Base-by-base conservation (phyloP, 2,888 invertebrate genomes). In the Empis stercorea region DNA sequence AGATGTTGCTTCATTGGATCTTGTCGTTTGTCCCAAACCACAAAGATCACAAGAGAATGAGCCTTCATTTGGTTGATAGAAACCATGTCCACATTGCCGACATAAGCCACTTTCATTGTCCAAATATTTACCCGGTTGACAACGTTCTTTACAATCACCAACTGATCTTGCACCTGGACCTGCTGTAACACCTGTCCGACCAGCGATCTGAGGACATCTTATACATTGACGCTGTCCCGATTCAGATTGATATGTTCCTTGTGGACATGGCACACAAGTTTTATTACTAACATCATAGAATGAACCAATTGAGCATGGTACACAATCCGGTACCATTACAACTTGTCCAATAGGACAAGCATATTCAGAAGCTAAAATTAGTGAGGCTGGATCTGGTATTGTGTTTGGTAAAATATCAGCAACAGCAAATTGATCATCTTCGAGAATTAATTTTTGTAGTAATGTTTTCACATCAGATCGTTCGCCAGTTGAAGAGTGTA, bases 261-360 rank as follows among this genome's bases (percentile, higher is more conserved):
- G 73, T 1, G 87, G 84, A 60, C 95, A 95, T 20, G 86, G 80
- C 39, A 81, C 72, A 64, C 95, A 95, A 15, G 80, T 76, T 59
- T 84, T 82, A 50, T 81, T 82, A 5, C 78, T 77, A 39, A 78
- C 76, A 54, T 89, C 80, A 62, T 85, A 87, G 73, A 75, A 93
- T 1, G 89, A 89, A 51, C 95, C 95, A 52, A 92, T 81, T 14
- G 93, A 84, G 65, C 95, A 95, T 20, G 92, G 87, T 47, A 93
- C 94, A 69, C 95, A 95, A 63, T 91, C 86, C 46, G 92, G 89
- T 39, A 88, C 86, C 76, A 91, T 85, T 1, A 93, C 89, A 23
- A 96, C 95, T 73, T 94, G 89, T 46, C 95, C 95, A 56, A 81
- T 76, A 0, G 91, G 88, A 62, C 96, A 97, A 45, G 91, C 87